These are phyloP conservation scores for Lonchura striata DNA, from an alignment of 2,113 vertebrate species.

Conservation along the genomic window DNA sequence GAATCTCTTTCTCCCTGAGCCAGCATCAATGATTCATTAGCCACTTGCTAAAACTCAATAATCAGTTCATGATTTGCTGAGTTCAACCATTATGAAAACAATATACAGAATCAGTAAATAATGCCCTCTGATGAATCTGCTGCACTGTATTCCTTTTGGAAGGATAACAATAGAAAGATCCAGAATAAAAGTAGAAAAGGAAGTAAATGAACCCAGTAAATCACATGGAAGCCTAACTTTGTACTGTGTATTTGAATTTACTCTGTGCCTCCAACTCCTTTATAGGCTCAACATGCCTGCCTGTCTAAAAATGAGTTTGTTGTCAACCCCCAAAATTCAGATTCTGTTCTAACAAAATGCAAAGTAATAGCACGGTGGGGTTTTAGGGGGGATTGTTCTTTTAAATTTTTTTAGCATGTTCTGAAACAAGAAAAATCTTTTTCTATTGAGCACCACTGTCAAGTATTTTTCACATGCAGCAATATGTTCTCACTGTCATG, in stretches of 20 bases:
- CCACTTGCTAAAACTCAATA: constrained; percentile 61
- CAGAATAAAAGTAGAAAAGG: constrained; percentile 19
- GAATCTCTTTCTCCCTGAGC: constrained; percentile 41
- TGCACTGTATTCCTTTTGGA: constrained; percentile 22
- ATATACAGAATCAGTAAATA: constrained; percentile 64
- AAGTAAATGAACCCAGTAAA: constrained; percentile 18
- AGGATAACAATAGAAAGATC: constrained; percentile 26
- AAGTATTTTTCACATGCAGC: neutral
- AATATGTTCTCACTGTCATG: neutral
- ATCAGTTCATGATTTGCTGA: constrained; percentile 60
- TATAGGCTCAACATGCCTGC: neutral
- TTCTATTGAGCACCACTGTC: neutral
- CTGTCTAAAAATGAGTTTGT: neutral
- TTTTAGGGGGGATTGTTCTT: neutral
- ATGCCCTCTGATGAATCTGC: constrained; percentile 56
- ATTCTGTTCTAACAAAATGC: neutral
- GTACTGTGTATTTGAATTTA: neutral
- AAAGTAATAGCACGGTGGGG: neutral
- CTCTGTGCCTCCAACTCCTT: neutral
- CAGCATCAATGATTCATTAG: constrained; percentile 66
- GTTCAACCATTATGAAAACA: constrained; percentile 61
- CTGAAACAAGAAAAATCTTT: neutral
- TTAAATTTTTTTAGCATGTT: neutral
- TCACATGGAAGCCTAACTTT: neutral
- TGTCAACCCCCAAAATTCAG: neutral